phyloP scores from a whole-genome alignment of 2,797 vertebrate genomes.

The Melanotaenia pygmaea region DNA sequence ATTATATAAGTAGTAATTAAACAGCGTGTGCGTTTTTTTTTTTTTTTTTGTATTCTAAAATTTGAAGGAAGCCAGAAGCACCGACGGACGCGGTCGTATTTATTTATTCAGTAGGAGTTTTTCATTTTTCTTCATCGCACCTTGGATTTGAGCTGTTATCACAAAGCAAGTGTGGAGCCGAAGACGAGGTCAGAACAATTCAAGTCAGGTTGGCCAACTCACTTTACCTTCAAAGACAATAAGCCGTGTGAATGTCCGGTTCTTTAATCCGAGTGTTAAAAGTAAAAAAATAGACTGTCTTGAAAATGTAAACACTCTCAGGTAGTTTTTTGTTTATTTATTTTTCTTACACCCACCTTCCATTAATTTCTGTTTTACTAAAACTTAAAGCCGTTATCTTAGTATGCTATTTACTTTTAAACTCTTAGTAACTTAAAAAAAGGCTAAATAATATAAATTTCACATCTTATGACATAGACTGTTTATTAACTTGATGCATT shows the following conservation, averaged over 20 bases:
- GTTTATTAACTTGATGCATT: neutral
- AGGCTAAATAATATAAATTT: neutral
- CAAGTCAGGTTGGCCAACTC: conserved; percentile 51
- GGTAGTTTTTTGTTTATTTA: neutral
- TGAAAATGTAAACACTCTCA: conserved; percentile 2
- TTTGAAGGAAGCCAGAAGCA: conserved; percentile 37
- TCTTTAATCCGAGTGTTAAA: neutral
- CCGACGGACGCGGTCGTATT: conserved; percentile 30
- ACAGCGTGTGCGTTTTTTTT: conserved; percentile 17
- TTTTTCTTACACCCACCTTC: neutral
- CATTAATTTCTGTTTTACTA: neutral
- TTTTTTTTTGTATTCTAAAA: conserved; percentile 25
- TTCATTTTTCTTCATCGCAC: conserved; percentile 35
- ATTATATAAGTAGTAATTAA: conserved; percentile 56
- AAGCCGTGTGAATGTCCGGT: neutral
- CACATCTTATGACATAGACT: neutral
- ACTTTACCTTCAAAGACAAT: no score
- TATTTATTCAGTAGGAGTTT: conserved; percentile 33
- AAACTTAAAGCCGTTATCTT: no score
- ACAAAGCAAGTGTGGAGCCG: conserved; percentile 70
- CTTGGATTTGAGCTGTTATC: conserved; percentile 58
- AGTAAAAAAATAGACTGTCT: neutral
- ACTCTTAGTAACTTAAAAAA: neutral
- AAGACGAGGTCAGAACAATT: conserved; percentile 57
- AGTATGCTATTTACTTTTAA: neutral